phyloP scores from a whole-genome alignment of 53 echinoderm and acorn worm species.

The Echinometra lucunter region DNA sequence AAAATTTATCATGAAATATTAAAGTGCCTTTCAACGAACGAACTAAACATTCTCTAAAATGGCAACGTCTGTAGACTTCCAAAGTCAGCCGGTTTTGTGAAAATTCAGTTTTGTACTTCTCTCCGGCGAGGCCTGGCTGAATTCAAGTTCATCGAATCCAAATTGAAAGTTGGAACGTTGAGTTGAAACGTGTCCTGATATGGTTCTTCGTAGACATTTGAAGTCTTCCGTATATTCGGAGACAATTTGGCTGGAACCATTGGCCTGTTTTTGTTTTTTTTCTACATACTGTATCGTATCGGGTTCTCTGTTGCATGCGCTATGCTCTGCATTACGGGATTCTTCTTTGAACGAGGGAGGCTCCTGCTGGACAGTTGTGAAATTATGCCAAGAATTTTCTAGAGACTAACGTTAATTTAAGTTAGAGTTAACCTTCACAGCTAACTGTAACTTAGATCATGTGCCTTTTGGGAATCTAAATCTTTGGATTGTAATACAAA shows the following conservation, averaged over 20 bases:
- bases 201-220: no score
- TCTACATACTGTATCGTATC: no score
- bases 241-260: background rate
- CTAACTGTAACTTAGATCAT: no score
- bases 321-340: background rate
- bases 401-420: background rate
- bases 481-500: background rate
- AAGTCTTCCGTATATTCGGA: no score
- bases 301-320: no score
- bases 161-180: no score
- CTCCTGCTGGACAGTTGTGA: background rate
- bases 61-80: background rate
- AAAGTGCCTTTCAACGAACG: no score
- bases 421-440: no score
- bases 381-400: conserved; percentile 46
- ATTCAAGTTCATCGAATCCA: no score
- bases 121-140: no score
- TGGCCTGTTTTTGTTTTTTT: background rate
- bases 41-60: background rate
- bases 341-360: background rate
- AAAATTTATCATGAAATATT: no score
- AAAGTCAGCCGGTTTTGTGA: background rate
- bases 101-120: background rate
- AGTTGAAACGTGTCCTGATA: no score
- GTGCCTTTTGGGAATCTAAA: conserved; percentile 29